Base-by-base conservation (phyloP, 2,113 vertebrate genomes). In the Nyctibius bracteatus region DNA sequence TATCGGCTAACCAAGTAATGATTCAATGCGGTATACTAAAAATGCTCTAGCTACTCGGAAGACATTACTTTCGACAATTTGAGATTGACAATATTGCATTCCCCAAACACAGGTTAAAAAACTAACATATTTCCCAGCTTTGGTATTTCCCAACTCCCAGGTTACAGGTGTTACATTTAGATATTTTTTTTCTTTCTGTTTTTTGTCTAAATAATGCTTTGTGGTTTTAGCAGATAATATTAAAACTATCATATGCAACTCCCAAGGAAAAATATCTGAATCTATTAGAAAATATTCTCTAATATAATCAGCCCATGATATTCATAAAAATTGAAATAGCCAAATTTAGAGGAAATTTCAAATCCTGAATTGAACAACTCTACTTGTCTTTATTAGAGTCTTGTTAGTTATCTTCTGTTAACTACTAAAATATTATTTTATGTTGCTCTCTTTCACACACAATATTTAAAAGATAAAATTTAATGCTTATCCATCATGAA, bases 391-490 rank as follows among this genome's bases (percentile, higher is more conserved):
- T 72, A 72, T 39, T 49, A 33, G 11, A 19, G 8, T 27, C 41
- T 44, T 35, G 9, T 49, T 47, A 47, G n/a, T 51, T 78, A 59
- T 10, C 5, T 49, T 82, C 18, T 59, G 8, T 46, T 82, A 79
- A 37, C 39, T 49, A 25, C 22, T 49, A 28, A 49, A 83, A 44
- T 12, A 37, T 12, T 63, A n/a, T 22, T 33, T 33, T 15, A 68
- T 27, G 43, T 52, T 59, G 6, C 8, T 14, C 0, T 0, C 13
- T 74, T 35, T 14, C 61, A 80, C 1, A 2, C 10, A 58, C 2
- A 55, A 3, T 52, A 66, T 28, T 61, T 70, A 46, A 43, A 83
- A 80, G 4, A 62, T 16, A 55, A 90, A 67, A 39, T 22, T 4
- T 31, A 71, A 39, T 14, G 7, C 25, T 47, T 43, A 46, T 8